phyloP scores from a whole-genome alignment of 2,797 vertebrate species.

The Myripristis jacobus region DNA sequence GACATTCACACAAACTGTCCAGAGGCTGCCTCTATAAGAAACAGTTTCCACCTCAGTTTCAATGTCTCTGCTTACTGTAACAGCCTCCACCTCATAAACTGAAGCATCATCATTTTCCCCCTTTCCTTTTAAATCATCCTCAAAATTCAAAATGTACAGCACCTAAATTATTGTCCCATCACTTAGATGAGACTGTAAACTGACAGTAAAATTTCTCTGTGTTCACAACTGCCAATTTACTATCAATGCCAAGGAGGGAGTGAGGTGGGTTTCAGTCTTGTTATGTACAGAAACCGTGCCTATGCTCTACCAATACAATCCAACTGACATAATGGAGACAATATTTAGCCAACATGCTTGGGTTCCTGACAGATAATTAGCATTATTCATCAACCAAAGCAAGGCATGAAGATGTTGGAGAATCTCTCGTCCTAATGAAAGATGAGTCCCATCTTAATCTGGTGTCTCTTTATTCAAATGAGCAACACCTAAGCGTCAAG shows the following conservation, averaged over 20 bases:
- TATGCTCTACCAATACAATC: background rate
- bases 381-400: constrained; percentile 48
- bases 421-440: constrained; percentile 40
- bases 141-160: too few relatives aligned
- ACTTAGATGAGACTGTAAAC: too few relatives aligned
- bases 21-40: background rate
- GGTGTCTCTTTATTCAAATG: constrained; percentile 3
- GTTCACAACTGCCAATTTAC: background rate
- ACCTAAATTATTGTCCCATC: too few relatives aligned
- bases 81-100: too few relatives aligned
- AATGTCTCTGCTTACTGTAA: too few relatives aligned
- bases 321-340: constrained; percentile 44
- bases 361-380: constrained; percentile 55
- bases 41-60: too few relatives aligned
- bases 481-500: background rate
- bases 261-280: constrained; percentile 13
- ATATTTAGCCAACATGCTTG: constrained; percentile 28
- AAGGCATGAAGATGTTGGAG: constrained; percentile 34
- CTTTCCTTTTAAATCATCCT: background rate
- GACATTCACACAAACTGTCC: background rate
- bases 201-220: background rate
- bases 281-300: background rate
- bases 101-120: too few relatives aligned
- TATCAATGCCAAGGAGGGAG: background rate
- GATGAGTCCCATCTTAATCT: constrained; percentile 21